Conservation (phyloP, 1,140 invertebrate genomes). For the Eriocheir sinensis region DNA sequence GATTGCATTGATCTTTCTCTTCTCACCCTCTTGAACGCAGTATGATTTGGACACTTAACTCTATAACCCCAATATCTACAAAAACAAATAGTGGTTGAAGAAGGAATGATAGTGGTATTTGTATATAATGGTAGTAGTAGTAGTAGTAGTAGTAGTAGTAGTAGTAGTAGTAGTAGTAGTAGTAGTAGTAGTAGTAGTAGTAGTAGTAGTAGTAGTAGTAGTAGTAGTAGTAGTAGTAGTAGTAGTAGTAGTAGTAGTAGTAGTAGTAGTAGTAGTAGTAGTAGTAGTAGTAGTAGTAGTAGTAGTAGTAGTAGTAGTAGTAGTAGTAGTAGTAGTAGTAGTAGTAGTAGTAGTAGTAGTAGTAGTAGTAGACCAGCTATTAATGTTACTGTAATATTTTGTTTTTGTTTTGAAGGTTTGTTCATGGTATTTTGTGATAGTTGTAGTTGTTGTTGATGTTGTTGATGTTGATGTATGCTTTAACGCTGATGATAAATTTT, state of each 20-base stretch:
- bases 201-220: slow-evolving; percentile 18
- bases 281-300: too few relatives aligned
- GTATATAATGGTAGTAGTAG: background rate
- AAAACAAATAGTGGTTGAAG: background rate
- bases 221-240: background rate
- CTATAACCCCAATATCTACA: too few relatives aligned
- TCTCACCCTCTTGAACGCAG: too few relatives aligned
- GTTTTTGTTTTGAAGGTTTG: too few relatives aligned
- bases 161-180: background rate
- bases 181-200: background rate
- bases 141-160: too few relatives aligned
- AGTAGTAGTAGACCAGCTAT: background rate
- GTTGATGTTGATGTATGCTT: too few relatives aligned
- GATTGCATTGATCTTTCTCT: too few relatives aligned
- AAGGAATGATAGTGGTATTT: background rate
- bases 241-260: background rate
- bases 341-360: background rate
- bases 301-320: background rate
- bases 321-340: background rate
- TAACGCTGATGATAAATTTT: too few relatives aligned
- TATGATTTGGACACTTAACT: too few relatives aligned
- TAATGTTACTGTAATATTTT: too few relatives aligned
- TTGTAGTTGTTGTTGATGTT: too few relatives aligned
- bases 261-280: background rate
- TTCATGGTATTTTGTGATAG: too few relatives aligned